These are phyloP conservation scores for Phalera bucephala DNA, from an alignment of 2,888 invertebrate species.

Conservation along the genomic window DNA sequence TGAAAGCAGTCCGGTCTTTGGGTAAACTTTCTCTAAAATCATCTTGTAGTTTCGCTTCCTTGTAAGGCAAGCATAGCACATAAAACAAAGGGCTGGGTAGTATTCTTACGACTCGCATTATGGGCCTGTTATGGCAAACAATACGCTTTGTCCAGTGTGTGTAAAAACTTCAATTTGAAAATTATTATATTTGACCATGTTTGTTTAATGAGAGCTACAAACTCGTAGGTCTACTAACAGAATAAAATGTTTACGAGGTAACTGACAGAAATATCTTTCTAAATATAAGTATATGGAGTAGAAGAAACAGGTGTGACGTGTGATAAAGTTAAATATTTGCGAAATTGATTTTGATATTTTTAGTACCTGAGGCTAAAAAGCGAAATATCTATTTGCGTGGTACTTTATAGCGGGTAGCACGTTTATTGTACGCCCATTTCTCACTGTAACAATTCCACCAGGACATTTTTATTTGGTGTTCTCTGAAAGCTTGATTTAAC, in stretches of 20 bases:
- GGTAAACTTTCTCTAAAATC: constrained; percentile 27
- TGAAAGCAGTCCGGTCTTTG: constrained; percentile 18
- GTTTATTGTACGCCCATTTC: constrained; percentile 32
- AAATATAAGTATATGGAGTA: too few relatives aligned
- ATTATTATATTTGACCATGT: constrained; percentile 5
- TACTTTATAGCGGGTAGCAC: constrained; percentile 36
- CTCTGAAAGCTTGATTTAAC: constrained; percentile 50
- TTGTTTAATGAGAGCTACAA: constrained; percentile 7
- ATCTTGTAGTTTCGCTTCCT: constrained; percentile 26
- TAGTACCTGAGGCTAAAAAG: constrained; percentile 16
- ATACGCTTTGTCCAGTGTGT: constrained; percentile 1
- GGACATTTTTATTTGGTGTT: constrained; percentile 55
- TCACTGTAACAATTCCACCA: constrained; percentile 48
- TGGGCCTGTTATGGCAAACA: constrained; percentile 12
- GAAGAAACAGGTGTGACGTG: too few relatives aligned
- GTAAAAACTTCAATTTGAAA: background rate
- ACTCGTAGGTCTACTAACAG: too few relatives aligned
- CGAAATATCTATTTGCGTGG: background rate
- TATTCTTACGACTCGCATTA: constrained; percentile 30
- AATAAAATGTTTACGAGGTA: too few relatives aligned
- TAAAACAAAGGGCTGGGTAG: constrained; percentile 18
- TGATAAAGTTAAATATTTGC: too few relatives aligned
- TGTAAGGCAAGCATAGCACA: constrained; percentile 29
- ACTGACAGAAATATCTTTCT: too few relatives aligned
- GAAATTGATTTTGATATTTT: constrained; percentile 4